Conservation (phyloP, 2,888 invertebrate genomes). For the Ischnura elegans region DNA sequence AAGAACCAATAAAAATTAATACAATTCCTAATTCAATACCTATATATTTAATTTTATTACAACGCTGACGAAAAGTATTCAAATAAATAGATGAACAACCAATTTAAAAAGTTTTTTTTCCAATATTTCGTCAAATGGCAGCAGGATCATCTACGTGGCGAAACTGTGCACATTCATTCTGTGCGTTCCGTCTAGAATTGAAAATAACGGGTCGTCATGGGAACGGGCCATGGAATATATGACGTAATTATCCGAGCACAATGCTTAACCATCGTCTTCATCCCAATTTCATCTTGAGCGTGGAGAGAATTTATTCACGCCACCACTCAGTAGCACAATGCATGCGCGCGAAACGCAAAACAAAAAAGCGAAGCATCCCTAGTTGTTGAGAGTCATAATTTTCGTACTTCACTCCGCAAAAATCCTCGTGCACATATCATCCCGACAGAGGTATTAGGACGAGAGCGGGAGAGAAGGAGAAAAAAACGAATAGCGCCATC, state of each 20-base stretch:
- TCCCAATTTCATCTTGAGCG: background rate
- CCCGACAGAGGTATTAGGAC: background rate
- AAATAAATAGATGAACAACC: too few species aligned
- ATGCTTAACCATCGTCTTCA: background rate
- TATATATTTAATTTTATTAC: too few species aligned
- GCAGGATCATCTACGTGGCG: too few species aligned
- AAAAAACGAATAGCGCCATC: background rate
- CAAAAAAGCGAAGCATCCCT: background rate
- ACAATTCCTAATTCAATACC: too few species aligned
- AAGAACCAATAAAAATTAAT: too few species aligned
- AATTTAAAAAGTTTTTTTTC: too few species aligned
- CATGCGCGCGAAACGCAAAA: background rate
- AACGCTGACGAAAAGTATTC: too few species aligned
- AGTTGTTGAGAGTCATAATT: background rate
- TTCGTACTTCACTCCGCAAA: background rate
- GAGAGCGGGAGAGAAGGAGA: too few species aligned
- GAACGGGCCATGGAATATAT: background rate
- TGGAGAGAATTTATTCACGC: background rate
- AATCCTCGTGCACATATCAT: conserved; percentile 2
- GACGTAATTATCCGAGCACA: background rate
- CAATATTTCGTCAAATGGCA: too few species aligned
- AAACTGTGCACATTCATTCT: too few species aligned
- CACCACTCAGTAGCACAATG: background rate
- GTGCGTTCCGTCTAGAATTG: too few species aligned
- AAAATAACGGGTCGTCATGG: background rate